A percentile compares a stretch with the other conserved stretches of the same genome.
These are phyloP conservation scores for Heterodera carotae DNA, from an alignment of 1,140 invertebrate genomes.

Conservation along the genomic window DNA sequence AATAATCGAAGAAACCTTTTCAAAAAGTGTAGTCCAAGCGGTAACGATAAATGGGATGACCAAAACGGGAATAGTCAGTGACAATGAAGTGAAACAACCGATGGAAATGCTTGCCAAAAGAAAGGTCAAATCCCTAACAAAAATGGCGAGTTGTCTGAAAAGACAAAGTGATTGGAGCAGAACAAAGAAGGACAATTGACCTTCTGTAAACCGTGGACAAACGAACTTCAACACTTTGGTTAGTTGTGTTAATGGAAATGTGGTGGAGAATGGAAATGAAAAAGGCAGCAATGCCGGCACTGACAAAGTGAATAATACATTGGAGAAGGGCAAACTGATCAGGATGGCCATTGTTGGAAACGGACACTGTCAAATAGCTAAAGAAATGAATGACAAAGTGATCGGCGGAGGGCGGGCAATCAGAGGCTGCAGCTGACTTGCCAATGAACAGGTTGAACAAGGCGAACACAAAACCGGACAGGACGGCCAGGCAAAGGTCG, in stretches of 20 bases:
- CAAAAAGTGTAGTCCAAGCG: conserved; percentile 30
- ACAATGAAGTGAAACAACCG: conserved; percentile 1
- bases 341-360: conserved; percentile 5
- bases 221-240: not conserved
- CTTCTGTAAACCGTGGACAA: conserved; percentile 14
- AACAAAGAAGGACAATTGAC: not conserved
- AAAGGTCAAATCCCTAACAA: conserved; percentile 21
- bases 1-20: conserved; percentile 20
- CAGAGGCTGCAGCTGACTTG: not conserved
- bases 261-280: conserved; percentile 14
- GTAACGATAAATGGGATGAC: conserved; percentile 21
- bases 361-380: conserved; percentile 19
- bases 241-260: conserved; percentile 15
- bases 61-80: conserved; percentile 21
- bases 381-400: not conserved
- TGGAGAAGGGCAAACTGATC: conserved; percentile 7
- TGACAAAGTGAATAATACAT: conserved; percentile 18
- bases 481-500: conserved; percentile 15
- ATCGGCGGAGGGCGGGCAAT: not conserved
- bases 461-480: conserved; percentile 13
- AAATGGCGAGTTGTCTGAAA: conserved; percentile 24
- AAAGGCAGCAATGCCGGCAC: conserved; percentile 6
- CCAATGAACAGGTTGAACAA: conserved; percentile 25
- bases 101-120: conserved; percentile 19
- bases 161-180: no score